A percentile compares a stretch with the other conserved stretches of the same genome.
phyloP scores from a whole-genome alignment of 2,888 invertebrate genomes.

The Glyphotaelius pellucidus region DNA sequence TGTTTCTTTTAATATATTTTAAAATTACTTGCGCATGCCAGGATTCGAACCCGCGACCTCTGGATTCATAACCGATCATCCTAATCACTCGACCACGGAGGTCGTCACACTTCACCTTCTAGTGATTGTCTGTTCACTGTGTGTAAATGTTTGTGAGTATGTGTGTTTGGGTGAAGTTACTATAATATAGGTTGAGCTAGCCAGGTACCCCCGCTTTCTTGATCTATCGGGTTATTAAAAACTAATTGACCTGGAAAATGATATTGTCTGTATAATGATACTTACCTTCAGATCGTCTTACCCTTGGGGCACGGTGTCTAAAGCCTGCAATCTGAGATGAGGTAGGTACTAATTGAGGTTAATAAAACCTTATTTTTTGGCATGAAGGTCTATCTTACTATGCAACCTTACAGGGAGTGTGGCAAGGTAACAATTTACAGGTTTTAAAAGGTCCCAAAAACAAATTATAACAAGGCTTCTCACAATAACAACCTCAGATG shows the following conservation, averaged over 20 bases:
- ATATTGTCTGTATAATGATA: not conserved
- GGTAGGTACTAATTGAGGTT: not conserved
- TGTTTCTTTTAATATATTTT: too few relatives aligned
- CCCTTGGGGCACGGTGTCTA: not conserved
- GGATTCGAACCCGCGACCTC: too few relatives aligned
- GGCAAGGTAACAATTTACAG: not conserved
- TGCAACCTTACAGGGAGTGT: not conserved
- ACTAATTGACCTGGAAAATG: slow-evolving; percentile 28
- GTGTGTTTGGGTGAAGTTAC: not conserved
- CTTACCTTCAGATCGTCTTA: not conserved
- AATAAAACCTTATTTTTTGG: not conserved
- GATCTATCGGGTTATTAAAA: not conserved
- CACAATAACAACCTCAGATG: too few relatives aligned
- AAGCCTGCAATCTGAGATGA: not conserved
- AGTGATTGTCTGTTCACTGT: too few relatives aligned
- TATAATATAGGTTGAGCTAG: not conserved
- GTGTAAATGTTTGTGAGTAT: too few relatives aligned
- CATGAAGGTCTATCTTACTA: not conserved
- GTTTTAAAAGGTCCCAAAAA: not conserved
- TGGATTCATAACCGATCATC: too few relatives aligned
- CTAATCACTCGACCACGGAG: too few relatives aligned
- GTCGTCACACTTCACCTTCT: too few relatives aligned
- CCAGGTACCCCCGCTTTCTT: not conserved
- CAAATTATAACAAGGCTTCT: not conserved
- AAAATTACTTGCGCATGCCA: too few relatives aligned